phyloP scores from a whole-genome alignment of 2,888 invertebrate genomes.

The Xanthorhoe spadicearia region DNA sequence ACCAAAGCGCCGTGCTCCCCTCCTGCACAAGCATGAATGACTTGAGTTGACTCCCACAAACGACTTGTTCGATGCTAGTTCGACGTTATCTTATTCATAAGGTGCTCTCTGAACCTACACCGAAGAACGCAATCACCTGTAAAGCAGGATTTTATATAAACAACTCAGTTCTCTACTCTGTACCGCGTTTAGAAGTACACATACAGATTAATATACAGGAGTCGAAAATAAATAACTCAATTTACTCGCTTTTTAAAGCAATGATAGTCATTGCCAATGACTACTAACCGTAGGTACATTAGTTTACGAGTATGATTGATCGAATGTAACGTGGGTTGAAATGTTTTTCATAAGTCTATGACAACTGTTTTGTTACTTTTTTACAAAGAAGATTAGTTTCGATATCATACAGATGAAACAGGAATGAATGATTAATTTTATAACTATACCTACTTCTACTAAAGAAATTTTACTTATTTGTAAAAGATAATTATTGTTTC shows the following conservation, averaged over 20 bases:
- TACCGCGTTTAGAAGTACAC: not conserved
- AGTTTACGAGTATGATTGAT: too few relatives aligned
- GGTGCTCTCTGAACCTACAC: conserved; percentile 38
- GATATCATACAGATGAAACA: too few relatives aligned
- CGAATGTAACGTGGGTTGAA: too few relatives aligned
- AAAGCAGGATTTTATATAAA: conserved; percentile 3
- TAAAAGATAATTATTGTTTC: too few relatives aligned
- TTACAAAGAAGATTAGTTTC: too few relatives aligned
- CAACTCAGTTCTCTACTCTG: not conserved
- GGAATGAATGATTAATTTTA: too few relatives aligned
- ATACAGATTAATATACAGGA: not conserved
- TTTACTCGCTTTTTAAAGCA: not conserved
- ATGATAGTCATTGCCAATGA: too few relatives aligned
- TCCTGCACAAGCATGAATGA: conserved; percentile 40
- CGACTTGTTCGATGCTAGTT: conserved; percentile 45
- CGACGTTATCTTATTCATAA: conserved; percentile 55
- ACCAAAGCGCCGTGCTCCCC: conserved; percentile 18
- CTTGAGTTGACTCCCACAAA: conserved; percentile 46
- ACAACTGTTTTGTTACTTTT: too few relatives aligned
- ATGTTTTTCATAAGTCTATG: too few relatives aligned
- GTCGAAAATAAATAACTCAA: not conserved
- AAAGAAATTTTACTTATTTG: too few relatives aligned
- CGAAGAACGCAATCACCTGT: conserved; percentile 13
- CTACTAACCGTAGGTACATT: too few relatives aligned
- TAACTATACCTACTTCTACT: too few relatives aligned